These are phyloP conservation scores for Polydrusus pterygomalis DNA, from an alignment of 2,888 invertebrate species.

Conservation along the genomic window DNA sequence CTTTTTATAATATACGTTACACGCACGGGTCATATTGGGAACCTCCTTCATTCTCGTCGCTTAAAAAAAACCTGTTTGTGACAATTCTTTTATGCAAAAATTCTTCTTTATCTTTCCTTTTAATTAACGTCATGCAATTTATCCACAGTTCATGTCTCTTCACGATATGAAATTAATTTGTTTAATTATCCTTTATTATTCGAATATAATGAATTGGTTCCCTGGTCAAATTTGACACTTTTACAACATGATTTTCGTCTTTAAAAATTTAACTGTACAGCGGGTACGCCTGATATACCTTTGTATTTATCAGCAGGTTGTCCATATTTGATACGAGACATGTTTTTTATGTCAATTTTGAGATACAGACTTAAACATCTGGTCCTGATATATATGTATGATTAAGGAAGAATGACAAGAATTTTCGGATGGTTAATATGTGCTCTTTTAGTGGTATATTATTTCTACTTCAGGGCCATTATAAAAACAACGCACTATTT, in stretches of 20 bases:
- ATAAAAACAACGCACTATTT: too few relatives aligned
- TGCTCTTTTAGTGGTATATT: too few relatives aligned
- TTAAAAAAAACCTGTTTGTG: not conserved
- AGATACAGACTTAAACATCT: constrained; percentile 18
- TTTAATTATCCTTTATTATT: constrained; percentile 54
- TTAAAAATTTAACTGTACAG: constrained; percentile 36
- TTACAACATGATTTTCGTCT: constrained; percentile 46
- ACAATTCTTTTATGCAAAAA: constrained; percentile 32
- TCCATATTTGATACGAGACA: constrained; percentile 9
- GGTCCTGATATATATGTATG: not conserved
- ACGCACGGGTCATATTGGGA: not conserved
- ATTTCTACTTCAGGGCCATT: too few relatives aligned
- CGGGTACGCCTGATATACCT: constrained; percentile 6
- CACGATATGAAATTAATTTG: constrained; percentile 53
- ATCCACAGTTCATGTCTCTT: constrained; percentile 49
- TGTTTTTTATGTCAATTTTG: constrained; percentile 20
- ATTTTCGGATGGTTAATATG: not conserved
- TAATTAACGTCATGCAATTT: constrained; percentile 54
- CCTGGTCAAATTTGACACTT: constrained; percentile 48
- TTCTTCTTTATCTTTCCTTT: constrained; percentile 41
- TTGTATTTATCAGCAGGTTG: constrained; percentile 27
- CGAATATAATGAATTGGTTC: constrained; percentile 49
- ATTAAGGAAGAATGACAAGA: not conserved
- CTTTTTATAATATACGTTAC: too few relatives aligned
- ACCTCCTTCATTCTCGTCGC: not conserved